A percentile compares a stretch with the other conserved stretches of the same genome.
phyloP scores from a whole-genome alignment of 2,888 invertebrate genomes.

The Thecophora atra region DNA sequence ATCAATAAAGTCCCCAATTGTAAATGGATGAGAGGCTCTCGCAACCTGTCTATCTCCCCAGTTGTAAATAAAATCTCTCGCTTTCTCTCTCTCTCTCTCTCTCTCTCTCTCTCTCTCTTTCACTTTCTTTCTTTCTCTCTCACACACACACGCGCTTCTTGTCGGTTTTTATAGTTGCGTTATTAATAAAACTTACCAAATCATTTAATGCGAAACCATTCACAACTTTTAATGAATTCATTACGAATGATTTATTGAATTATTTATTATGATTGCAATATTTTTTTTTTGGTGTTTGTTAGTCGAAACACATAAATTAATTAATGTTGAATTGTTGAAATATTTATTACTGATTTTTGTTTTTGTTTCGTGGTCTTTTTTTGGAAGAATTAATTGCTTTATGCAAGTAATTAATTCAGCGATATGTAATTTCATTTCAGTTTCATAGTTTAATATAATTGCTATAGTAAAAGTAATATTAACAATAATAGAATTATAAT shows the following conservation, averaged over 20 bases:
- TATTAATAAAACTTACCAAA: neutral
- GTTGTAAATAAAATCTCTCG: neutral
- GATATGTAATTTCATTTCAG: neutral
- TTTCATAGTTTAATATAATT: neutral
- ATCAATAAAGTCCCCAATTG: no score
- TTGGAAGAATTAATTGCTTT: neutral
- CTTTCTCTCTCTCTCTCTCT: neutral
- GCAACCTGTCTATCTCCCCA: no score
- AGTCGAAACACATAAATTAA: neutral
- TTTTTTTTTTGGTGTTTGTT: neutral
- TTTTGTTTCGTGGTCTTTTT: neutral
- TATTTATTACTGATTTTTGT: conserved; percentile 1
- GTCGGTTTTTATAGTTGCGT: neutral
- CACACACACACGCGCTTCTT: neutral
- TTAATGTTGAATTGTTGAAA: conserved; percentile 6
- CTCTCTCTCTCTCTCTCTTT: conserved; percentile 12
- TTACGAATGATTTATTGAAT: conserved; percentile 9
- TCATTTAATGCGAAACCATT: neutral
- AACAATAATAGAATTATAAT: no score
- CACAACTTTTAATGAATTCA: neutral
- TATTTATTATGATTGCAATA: conserved; percentile 1
- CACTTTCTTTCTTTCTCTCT: neutral
- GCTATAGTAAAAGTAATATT: no score
- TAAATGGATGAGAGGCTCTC: no score
- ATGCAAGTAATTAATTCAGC: neutral